A percentile compares a stretch with the other conserved stretches of the same genome.
Evolutionary conservation across 53 echinoderm and acorn worm species (phyloP).

Genomic region (Holothuria scabra): DNA sequence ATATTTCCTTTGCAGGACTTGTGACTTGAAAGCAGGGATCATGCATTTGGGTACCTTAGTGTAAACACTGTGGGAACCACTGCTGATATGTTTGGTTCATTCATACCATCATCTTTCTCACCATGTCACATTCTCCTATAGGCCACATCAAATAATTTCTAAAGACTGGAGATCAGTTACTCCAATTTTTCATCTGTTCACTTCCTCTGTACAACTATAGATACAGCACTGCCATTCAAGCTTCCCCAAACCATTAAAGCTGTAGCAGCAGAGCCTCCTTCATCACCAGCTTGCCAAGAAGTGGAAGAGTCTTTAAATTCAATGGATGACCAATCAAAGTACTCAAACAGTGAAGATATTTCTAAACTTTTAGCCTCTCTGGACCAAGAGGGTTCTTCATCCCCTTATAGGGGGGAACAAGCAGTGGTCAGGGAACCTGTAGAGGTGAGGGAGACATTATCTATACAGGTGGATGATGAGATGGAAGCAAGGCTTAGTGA

Average conservation of each 20-base stretch:
- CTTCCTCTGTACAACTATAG: not conserved
- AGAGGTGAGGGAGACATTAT: constrained; percentile 1
- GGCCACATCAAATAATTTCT: no score
- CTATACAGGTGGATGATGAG: not conserved
- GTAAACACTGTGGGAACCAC: no score
- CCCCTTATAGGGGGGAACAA: not conserved
- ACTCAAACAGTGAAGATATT: constrained; percentile 30
- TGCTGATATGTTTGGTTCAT: no score
- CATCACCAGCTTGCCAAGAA: constrained; percentile 19
- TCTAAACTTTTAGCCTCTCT: constrained; percentile 7
- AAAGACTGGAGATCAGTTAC: no score
- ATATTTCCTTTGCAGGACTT: no score
- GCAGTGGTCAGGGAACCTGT: not conserved
- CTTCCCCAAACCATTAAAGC: constrained; percentile 13
- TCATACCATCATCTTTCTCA: no score
- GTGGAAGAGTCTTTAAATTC: constrained; percentile 21
- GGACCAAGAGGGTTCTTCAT: not conserved
- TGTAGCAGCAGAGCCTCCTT: constrained; percentile 5
- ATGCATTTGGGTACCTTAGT: no score
- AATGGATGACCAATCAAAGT: constrained; percentile 32
- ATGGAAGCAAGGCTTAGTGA: constrained; percentile 6
- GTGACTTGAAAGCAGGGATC: no score
- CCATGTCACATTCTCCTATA: no score
- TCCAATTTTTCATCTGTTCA: no score
- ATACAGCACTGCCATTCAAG: constrained; percentile 25